Evolutionary conservation across 2,888 invertebrate species (phyloP).

Genomic region (Actias luna): DNA sequence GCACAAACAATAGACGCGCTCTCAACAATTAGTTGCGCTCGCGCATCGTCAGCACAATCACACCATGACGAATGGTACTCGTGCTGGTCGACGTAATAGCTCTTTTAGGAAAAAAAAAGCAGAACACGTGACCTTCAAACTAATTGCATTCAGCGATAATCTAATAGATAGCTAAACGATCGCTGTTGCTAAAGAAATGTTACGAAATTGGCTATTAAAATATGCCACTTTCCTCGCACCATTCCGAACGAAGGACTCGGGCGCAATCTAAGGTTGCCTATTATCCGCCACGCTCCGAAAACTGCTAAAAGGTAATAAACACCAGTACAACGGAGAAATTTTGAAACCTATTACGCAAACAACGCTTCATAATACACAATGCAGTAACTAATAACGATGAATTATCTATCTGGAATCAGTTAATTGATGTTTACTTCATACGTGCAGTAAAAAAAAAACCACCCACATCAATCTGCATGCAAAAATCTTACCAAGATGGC

Average conservation of each 20-base stretch:
- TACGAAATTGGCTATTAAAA: slow-evolving; percentile 69
- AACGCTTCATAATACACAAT: slow-evolving; percentile 76
- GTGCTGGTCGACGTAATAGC: slow-evolving; percentile 10
- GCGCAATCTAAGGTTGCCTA: slow-evolving; percentile 79
- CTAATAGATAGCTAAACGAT: slow-evolving; percentile 49
- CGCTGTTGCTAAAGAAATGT: slow-evolving; percentile 52
- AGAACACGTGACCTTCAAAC: slow-evolving; percentile 41
- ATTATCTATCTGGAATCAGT: slow-evolving; percentile 74
- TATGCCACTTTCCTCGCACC: slow-evolving; percentile 73
- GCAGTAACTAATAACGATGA: slow-evolving; percentile 71
- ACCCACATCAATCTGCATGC: slow-evolving; percentile 35
- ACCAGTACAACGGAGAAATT: slow-evolving; percentile 76
- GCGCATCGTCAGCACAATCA: slow-evolving; percentile 45
- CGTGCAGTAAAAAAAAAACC: slow-evolving; percentile 35
- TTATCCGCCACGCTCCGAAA: slow-evolving; percentile 81
- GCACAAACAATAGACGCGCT: slow-evolving; percentile 60
- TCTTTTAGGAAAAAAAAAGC: slow-evolving; percentile 18
- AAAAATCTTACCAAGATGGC: slow-evolving; percentile 40
- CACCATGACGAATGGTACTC: slow-evolving; percentile 37
- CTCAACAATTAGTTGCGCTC: slow-evolving; percentile 49
- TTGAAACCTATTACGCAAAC: slow-evolving; percentile 77
- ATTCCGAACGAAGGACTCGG: slow-evolving; percentile 72
- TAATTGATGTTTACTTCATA: slow-evolving; percentile 77
- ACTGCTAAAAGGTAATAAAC: slow-evolving; percentile 72
- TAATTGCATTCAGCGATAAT: slow-evolving; percentile 49